Conservation (phyloP, 2,888 invertebrate genomes). For the Drosophila koepferae region DNA sequence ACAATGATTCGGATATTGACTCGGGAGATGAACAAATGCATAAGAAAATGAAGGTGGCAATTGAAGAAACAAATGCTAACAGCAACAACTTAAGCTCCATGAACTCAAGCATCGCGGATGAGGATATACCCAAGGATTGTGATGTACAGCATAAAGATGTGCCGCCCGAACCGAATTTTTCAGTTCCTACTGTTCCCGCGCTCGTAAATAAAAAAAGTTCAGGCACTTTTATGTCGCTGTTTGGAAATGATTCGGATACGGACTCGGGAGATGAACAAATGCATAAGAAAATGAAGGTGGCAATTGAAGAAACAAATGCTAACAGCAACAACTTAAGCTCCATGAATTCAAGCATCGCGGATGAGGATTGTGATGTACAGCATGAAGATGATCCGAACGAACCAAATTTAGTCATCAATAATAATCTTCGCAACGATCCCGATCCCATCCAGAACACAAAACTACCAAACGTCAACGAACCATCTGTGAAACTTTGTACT, state of each 20-base stretch:
- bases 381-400: background rate
- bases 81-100: background rate
- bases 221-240: background rate
- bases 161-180: background rate
- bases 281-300: background rate
- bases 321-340: background rate
- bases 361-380: too few species aligned
- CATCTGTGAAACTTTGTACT: background rate
- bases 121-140: background rate
- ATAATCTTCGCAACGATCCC: background rate
- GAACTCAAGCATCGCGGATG: background rate
- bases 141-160: background rate
- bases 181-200: too few species aligned
- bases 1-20: slow-evolving; percentile 7
- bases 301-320: background rate
- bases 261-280: background rate
- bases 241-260: slow-evolving; percentile 15
- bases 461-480: background rate
- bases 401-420: background rate
- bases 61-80: too few species aligned
- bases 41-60: background rate
- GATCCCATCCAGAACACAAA: background rate
- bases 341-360: background rate
- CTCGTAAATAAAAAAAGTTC: too few species aligned
- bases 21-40: background rate